These are phyloP conservation scores for Heliconius aoede DNA, from an alignment of 2,888 invertebrate species.

Conservation along the genomic window DNA sequence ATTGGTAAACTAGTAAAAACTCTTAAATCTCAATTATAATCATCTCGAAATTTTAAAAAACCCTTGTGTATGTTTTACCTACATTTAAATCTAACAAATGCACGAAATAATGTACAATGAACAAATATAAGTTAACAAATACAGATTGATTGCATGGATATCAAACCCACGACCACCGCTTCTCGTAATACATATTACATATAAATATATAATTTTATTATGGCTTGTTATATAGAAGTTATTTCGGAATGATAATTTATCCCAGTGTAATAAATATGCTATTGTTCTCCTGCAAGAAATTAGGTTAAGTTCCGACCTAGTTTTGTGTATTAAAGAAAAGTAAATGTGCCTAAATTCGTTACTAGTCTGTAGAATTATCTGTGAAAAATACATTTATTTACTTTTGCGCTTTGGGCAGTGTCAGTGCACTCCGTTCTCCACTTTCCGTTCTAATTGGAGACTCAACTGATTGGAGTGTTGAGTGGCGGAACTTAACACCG, in stretches of 20 bases:
- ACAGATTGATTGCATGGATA: no score
- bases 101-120: no score
- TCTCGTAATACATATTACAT: background rate
- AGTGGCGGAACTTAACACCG: background rate
- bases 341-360: slow-evolving; percentile 11
- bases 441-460: background rate
- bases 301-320: slow-evolving; percentile 31
- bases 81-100: no score
- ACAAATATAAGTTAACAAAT: no score
- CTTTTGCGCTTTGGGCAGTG: background rate
- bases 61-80: no score
- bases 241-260: background rate
- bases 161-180: background rate
- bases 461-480: background rate
- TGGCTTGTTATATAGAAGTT: background rate
- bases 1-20: no score
- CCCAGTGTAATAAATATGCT: slow-evolving; percentile 7
- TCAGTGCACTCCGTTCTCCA: background rate
- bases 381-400: background rate
- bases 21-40: no score
- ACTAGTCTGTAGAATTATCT: background rate
- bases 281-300: slow-evolving; percentile 24
- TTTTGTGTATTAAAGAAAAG: slow-evolving; percentile 13
- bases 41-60: no score
- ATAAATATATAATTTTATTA: background rate